phyloP scores from a whole-genome alignment of 1,140 invertebrate genomes.

The Holcopasites calliopsidis region DNA sequence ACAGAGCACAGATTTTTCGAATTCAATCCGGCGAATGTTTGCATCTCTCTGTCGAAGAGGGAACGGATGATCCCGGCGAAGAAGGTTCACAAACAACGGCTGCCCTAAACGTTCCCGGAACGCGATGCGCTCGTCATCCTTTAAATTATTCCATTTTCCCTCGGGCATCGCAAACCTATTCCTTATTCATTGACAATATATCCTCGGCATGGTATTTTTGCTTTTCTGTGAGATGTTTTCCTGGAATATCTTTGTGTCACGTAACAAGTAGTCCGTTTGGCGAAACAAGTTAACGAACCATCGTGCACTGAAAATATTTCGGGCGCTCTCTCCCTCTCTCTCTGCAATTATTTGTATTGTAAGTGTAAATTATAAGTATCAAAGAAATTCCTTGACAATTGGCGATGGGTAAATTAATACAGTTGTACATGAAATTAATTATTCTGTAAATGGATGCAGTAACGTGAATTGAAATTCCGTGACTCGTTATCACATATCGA shows the following conservation, averaged over 20 bases:
- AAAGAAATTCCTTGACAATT: too few relatives aligned
- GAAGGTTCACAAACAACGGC: not conserved
- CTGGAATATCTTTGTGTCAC: not conserved
- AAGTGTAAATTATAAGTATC: too few relatives aligned
- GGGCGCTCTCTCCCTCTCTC: too few relatives aligned
- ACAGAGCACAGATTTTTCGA: conserved; percentile 27
- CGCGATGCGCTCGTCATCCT: not conserved
- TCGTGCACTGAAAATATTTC: not conserved
- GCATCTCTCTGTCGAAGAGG: not conserved
- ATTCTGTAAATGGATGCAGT: too few relatives aligned
- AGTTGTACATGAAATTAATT: too few relatives aligned
- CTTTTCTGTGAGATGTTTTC: not conserved
- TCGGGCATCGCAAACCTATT: not conserved
- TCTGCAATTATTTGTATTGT: too few relatives aligned
- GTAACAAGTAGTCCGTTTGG: too few relatives aligned
- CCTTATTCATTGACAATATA: not conserved
- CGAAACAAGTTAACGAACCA: not conserved
- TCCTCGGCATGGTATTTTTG: not conserved
- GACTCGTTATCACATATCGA: too few relatives aligned
- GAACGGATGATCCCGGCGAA: not conserved
- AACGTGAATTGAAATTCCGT: too few relatives aligned
- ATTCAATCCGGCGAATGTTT: conserved; percentile 35
- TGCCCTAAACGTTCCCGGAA: not conserved
- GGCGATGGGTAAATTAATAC: too few relatives aligned
- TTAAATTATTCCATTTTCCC: conserved; percentile 9